Conservation (phyloP, 2,888 invertebrate genomes). For the Ormyrus nitidulus region DNA sequence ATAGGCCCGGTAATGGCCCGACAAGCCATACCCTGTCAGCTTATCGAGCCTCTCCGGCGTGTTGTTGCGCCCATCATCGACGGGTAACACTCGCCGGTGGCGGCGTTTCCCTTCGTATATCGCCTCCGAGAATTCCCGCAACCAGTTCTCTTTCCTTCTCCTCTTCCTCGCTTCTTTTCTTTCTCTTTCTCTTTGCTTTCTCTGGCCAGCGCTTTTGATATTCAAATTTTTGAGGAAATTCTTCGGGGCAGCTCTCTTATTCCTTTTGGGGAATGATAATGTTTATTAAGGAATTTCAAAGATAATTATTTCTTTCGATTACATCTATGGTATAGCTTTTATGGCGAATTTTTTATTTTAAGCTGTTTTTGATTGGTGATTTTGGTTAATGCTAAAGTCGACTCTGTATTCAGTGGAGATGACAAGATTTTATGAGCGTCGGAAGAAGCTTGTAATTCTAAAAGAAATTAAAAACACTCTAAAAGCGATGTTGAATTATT, state of each 20-base stretch:
- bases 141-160: conserved; percentile 45
- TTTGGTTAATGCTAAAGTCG: too few relatives aligned
- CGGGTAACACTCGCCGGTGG: conserved; percentile 1
- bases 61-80: conserved; percentile 47
- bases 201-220: not conserved
- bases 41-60: conserved; percentile 48
- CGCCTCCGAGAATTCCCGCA: conserved; percentile 30
- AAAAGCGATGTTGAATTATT: too few relatives aligned
- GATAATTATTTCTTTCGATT: too few relatives aligned
- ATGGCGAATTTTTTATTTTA: too few relatives aligned
- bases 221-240: conserved; percentile 42
- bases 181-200: not conserved
- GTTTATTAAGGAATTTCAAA: too few relatives aligned
- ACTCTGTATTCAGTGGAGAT: too few relatives aligned
- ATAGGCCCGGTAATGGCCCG: conserved; percentile 54
- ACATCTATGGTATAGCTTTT: too few relatives aligned
- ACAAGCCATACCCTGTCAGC: conserved; percentile 55
- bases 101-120: conserved; percentile 6
- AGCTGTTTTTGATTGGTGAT: too few relatives aligned
- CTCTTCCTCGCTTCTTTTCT: not conserved
- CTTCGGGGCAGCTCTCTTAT: conserved; percentile 21
- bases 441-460: too few relatives aligned
- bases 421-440: too few relatives aligned
- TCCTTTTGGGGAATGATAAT: not conserved
- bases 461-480: too few relatives aligned